Base-by-base conservation (phyloP, 2,113 vertebrate genomes). In the Oncorhynchus kisutch region DNA sequence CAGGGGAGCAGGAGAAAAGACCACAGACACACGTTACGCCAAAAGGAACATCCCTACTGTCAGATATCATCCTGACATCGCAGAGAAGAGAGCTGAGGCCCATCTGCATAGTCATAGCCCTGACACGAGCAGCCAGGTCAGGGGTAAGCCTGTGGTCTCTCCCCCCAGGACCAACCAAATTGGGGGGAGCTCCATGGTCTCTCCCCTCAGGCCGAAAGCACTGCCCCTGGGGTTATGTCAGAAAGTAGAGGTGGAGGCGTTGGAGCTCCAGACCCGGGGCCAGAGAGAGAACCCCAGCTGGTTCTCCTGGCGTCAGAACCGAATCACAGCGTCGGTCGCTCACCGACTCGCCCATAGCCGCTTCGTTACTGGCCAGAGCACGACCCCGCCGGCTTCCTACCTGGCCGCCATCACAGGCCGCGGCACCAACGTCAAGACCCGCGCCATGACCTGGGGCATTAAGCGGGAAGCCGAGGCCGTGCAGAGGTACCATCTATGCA, bases 401-500 rank as follows among this genome's bases (percentile, higher is more conserved):
- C 74, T 95, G 51, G 85, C 82, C 20, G 70, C 88, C 0, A 84
- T 96, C 66, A 86, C 93, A 79, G 75, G 90, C 84, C 77, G 77
- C 0, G 70, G 80, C 1, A 71, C 72, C 0, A 13, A 2, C 0
- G n/a, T 90, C 69, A 84, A 80, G 83, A 96, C 94, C 0, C 85
- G 93, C 0, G 94, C 95, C 78, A 95, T 94, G 94, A 83, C 79
- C 75, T 96, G 95, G 95, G 95, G 95, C 0, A 0, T 92, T 18
- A 20, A 82, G 11, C 92, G 78, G 0, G 95, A 96, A 86, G 78
- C 87, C 0, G 64, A 11, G 3, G 95, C 79, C 0, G 82, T 94
- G 34, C 54, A 4, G 16, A 54, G 51, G 51, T 54, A 54, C 12
- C 16, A 18, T 54, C 3, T 54, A 54, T 54, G 49, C 3, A 54